A percentile compares a stretch with the other conserved stretches of the same genome.
Evolutionary conservation across 2,113 vertebrate species (phyloP).

Genomic region (Chascanopsetta lugubris): DNA sequence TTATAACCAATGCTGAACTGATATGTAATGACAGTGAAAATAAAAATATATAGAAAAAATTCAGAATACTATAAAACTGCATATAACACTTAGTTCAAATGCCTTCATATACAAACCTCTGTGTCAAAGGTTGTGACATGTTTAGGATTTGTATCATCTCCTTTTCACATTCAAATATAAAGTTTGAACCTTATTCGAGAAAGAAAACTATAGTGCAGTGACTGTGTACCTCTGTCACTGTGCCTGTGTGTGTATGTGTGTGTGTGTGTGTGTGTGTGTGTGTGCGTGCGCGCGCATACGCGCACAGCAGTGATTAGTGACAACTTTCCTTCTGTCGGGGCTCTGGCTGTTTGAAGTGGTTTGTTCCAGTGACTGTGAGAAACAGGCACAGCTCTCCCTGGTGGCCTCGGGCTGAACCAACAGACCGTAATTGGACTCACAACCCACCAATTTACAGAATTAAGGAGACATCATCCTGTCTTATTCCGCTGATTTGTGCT

Average conservation of each 20-base stretch:
- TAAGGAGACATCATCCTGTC: slow-evolving; percentile 44
- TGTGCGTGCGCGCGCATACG: too few relatives aligned
- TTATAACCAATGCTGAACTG: too few relatives aligned
- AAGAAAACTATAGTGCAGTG: not conserved
- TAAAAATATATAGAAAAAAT: too few relatives aligned
- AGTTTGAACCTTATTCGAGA: not conserved
- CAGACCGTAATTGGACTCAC: slow-evolving; percentile 61
- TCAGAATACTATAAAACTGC: too few relatives aligned
- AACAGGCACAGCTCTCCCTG: slow-evolving; percentile 73
- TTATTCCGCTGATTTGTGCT: slow-evolving; percentile 51
- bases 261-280: not conserved
- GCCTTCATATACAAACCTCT: too few relatives aligned
- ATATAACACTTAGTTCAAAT: too few relatives aligned
- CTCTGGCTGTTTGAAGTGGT: slow-evolving; percentile 20
- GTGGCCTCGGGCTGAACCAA: slow-evolving; percentile 65
- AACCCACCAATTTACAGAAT: slow-evolving; percentile 62
- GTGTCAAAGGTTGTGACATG: not conserved
- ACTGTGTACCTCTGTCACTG: not conserved
- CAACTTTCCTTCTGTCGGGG: slow-evolving; percentile 10
- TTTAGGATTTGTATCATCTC: not conserved
- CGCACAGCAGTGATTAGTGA: slow-evolving; percentile 37
- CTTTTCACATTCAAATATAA: not conserved
- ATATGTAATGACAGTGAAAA: too few relatives aligned
- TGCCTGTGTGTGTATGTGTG: not conserved
- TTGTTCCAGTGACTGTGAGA: slow-evolving; percentile 44